Conservation (phyloP, 2,797 vertebrate genomes). For the Dryobates pubescens region DNA sequence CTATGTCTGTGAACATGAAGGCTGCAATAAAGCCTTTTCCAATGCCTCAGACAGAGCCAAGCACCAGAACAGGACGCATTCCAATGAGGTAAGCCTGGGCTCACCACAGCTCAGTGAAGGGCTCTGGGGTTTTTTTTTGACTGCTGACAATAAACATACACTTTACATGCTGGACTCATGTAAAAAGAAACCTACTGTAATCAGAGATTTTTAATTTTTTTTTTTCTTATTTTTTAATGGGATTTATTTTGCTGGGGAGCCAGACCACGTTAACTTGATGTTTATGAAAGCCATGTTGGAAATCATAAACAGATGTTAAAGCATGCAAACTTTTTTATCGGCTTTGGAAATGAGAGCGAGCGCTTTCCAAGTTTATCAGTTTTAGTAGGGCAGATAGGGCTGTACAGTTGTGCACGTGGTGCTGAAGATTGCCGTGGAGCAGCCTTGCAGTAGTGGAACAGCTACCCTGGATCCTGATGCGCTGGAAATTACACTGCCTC, state of each 20-base stretch:
- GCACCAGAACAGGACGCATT: conserved; percentile 99
- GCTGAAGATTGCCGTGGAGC: conserved; percentile 1
- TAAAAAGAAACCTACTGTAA: conserved; percentile 65
- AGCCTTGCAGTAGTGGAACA: conserved; percentile 3
- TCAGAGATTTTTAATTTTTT: background rate
- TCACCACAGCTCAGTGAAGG: background rate
- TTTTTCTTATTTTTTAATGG: conserved; percentile 59
- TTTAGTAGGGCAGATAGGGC: conserved; percentile 15
- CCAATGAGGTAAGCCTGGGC: conserved; percentile 89
- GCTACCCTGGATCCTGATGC: background rate
- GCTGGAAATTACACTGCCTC: conserved; percentile 27
- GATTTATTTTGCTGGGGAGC: conserved; percentile 62
- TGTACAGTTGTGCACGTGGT: conserved; percentile 6
- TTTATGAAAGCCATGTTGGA: conserved; percentile 55
- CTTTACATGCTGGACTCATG: conserved; percentile 36
- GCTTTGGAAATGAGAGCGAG: conserved; percentile 37
- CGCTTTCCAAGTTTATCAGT: conserved; percentile 44
- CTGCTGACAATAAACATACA: conserved; percentile 69
- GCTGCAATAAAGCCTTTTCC: conserved; percentile 99
- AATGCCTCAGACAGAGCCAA: conserved; percentile 98
- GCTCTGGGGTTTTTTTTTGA: background rate
- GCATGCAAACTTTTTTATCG: conserved; percentile 50
- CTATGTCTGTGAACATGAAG: conserved; percentile 96
- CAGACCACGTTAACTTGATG: conserved; percentile 56
- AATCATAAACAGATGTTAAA: conserved; percentile 69